Conservation (phyloP, 2,888 invertebrate species). For the Agrotis ipsilon region DNA sequence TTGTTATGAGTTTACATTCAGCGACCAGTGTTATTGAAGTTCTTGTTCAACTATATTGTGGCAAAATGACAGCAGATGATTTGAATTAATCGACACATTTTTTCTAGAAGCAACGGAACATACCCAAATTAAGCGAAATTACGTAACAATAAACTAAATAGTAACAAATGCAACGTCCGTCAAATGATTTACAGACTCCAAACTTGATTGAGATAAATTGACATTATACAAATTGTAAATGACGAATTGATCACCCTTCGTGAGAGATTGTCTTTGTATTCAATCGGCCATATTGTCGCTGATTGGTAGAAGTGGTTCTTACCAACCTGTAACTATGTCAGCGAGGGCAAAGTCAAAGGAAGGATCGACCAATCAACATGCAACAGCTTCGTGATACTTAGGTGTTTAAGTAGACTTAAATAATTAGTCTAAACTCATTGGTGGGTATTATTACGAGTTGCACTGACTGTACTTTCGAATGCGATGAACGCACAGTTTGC, state of each 20-base stretch:
- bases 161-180: constrained; percentile 56
- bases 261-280: constrained; percentile 72
- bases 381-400: constrained; percentile 38
- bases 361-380: constrained; percentile 46
- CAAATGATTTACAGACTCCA: constrained; percentile 61
- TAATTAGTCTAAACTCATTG: constrained; percentile 10
- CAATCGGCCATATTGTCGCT: constrained; percentile 75
- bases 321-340: constrained; percentile 60
- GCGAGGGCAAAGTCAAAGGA: constrained; percentile 59
- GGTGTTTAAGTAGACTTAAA: background rate
- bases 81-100: background rate
- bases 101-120: constrained; percentile 37
- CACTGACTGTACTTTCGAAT: background rate
- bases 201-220: constrained; percentile 85
- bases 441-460: background rate
- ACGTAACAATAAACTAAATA: constrained; percentile 45
- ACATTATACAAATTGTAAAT: constrained; percentile 89
- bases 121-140: constrained; percentile 39
- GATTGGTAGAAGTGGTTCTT: constrained; percentile 78
- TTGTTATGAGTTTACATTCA: background rate
- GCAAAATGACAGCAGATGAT: background rate
- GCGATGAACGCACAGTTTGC: background rate
- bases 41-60: background rate
- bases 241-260: constrained; percentile 88
- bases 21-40: background rate